Percentiles rank a stretch among this genome's conserved stretches.
These are phyloP conservation scores for Theodoxus fluviatilis DNA, from an alignment of 2,888 invertebrate genomes.

Conservation along the genomic window DNA sequence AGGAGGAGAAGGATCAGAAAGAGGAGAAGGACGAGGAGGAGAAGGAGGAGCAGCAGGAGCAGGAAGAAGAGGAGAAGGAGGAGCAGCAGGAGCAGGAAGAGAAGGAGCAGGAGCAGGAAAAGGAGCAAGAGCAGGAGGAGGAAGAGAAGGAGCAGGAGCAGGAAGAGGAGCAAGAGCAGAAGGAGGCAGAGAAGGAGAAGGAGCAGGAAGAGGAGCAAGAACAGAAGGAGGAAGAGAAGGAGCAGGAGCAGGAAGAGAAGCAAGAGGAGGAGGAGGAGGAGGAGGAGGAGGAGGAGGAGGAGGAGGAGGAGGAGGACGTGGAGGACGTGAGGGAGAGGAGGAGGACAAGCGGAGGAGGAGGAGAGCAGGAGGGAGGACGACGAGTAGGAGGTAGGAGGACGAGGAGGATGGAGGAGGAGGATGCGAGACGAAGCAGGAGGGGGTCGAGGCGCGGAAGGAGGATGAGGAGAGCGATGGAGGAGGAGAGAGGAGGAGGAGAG, in stretches of 20 bases:
- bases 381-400: too few species aligned
- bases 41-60: too few species aligned
- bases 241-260: neutral
- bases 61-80: neutral
- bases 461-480: too few species aligned
- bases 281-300: neutral
- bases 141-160: neutral
- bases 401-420: too few species aligned
- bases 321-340: neutral
- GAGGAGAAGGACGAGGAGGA: neutral
- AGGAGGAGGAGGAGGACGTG: constrained; percentile 21
- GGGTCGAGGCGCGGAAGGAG: too few species aligned
- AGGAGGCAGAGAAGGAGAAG: neutral
- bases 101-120: neutral
- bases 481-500: too few species aligned
- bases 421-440: too few species aligned
- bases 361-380: neutral
- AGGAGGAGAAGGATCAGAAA: neutral
- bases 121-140: neutral
- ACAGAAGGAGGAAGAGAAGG: neutral
- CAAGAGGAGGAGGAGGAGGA: constrained; percentile 11
- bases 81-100: neutral
- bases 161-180: neutral
- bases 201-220: neutral
- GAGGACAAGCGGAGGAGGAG: constrained; percentile 10